Base-by-base conservation (phyloP, 2,113 vertebrate genomes). In the Stegastes partitus region DNA sequence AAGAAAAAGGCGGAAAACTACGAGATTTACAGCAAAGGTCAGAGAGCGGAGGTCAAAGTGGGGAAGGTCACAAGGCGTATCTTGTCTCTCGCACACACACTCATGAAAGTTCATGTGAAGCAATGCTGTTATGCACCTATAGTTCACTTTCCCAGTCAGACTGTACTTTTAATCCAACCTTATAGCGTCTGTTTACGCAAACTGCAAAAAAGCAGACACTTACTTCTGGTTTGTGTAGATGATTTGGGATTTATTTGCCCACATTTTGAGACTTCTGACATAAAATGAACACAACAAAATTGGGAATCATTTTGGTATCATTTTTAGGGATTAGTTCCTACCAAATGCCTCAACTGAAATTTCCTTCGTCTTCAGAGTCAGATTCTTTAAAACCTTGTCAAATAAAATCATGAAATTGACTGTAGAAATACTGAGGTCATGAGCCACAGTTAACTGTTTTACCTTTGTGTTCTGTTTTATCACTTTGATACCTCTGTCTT, bases 11-110 rank as follows among this genome's bases (percentile, higher is more conserved):
- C 53, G 9, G 23, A 62, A 87, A 80, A 82, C 37, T 51, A 63
- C 34, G 42, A 85, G 81, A 89, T 91, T 85, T 89, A 91, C 91
- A 79, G 77, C 68, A 1, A 28, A 66, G 79, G 87, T 77, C 45
- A 53, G 39, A 78, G 84, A 84, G 80, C 56, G 31, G 54, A 64
- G 83, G 85, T 91, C 87, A 71, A 18, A 78, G 72, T 39, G 79
- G 73, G 73, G 83, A 87, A 84, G 89, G 89, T 90, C 88, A 88
- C 61, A 55, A 56, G 69, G 54, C 74, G 79, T 56, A 34, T 37
- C 71, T 51, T 68, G 34, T 55, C 66, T 70, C 63, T 65, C 70
- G 56, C 69, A 1, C 39, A 56, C 51, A 22, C 59, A 22, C 62
- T 6, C 21, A 58, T 49, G 51, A 37, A 72, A 58, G 57, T 22